These are phyloP conservation scores for Cuculus canorus DNA, from an alignment of 2,797 vertebrate species.

Conservation along the genomic window DNA sequence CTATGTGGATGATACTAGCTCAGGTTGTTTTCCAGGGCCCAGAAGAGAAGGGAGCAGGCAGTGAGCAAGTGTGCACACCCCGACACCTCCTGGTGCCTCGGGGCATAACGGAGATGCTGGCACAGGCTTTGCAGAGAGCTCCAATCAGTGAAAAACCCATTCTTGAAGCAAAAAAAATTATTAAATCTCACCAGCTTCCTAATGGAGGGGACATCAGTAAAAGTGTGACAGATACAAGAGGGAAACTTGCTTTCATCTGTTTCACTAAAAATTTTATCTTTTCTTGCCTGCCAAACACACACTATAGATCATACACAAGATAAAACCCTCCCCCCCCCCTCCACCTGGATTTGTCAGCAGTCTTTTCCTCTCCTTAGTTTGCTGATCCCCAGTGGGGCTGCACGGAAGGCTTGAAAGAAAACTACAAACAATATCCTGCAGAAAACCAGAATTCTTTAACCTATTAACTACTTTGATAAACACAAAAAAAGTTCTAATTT, in stretches of 20 bases:
- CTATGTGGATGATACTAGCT: too few species aligned
- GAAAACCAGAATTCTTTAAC: neutral
- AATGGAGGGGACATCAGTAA: too few species aligned
- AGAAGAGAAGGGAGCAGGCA: neutral
- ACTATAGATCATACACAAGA: neutral
- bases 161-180: neutral
- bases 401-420: neutral
- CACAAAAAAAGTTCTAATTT: too few species aligned
- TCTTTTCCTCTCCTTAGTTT: neutral
- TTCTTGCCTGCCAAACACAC: neutral
- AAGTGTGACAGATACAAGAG: neutral
- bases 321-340: neutral
- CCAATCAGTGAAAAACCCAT: fast-evolving
- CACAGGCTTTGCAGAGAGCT: neutral
- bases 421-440: neutral
- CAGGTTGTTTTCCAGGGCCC: neutral
- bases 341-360: neutral
- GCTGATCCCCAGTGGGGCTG: neutral
- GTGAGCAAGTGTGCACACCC: fast-evolving
- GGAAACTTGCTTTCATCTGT: neutral
- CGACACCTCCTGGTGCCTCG: neutral
- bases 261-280: neutral
- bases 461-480: neutral
- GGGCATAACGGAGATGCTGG: neutral
- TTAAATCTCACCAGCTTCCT: neutral